Evolutionary conservation across 2,797 vertebrate genomes (phyloP).

Genomic region (Aplochiton taeniatus): DNA sequence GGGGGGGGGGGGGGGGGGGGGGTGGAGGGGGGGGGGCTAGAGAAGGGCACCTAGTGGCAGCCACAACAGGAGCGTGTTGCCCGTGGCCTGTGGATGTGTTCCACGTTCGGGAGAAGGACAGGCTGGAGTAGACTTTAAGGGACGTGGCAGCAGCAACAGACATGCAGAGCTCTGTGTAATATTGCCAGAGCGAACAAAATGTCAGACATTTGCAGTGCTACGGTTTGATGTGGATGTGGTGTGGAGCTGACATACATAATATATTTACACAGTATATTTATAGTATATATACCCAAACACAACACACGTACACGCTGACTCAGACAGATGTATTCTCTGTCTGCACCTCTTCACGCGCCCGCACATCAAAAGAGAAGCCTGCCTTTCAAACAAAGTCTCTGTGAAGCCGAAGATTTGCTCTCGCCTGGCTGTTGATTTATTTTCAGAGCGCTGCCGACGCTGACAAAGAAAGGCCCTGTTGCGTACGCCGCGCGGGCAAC

Average conservation of each 20-base stretch:
- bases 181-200: slow-evolving; percentile 10
- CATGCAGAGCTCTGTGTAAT: no score
- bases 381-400: slow-evolving; percentile 22
- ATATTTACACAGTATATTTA: no score
- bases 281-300: neutral
- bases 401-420: slow-evolving; percentile 25
- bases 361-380: slow-evolving; percentile 26
- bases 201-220: slow-evolving; percentile 16
- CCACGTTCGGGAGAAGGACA: no score
- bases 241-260: no score
- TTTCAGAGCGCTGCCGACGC: slow-evolving; percentile 25
- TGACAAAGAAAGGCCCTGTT: slow-evolving; percentile 18
- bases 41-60: neutral
- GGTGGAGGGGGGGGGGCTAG: slow-evolving; percentile 6
- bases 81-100: no score
- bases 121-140: no score
- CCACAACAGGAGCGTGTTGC: no score
- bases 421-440: slow-evolving; percentile 16
- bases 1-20: slow-evolving; percentile 18
- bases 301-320: neutral
- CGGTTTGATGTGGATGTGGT: neutral
- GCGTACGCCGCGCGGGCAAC: slow-evolving; percentile 5
- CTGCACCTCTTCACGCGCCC: slow-evolving; percentile 30
- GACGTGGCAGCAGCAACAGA: no score
- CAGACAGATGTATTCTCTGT: slow-evolving; percentile 1